Evolutionary conservation across 2,888 invertebrate genomes (phyloP), one percentile per base, ranked within the genome.

Genomic region (Gortyna flavago): DNA sequence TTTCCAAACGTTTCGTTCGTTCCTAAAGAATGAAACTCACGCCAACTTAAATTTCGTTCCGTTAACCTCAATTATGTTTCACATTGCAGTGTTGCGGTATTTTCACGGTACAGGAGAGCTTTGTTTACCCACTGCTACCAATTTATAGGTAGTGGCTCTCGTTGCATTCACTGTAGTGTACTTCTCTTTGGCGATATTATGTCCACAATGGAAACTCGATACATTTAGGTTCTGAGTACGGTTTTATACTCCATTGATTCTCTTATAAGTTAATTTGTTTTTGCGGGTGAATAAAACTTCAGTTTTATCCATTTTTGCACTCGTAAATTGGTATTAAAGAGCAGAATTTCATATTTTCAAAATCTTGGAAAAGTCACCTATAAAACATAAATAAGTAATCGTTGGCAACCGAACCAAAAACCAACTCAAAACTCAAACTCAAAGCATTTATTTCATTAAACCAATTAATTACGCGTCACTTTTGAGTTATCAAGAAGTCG

Each of bases 61-160:
- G 81, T 81, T 85, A 89, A 84, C 90, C 88, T 89, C 89, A 90
- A 92, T 91, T 91, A 89, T 87, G 88, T 89, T 88, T 85, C 85
- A 80, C 87, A 88, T 88, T 88, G 87, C 89, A 85, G 85, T 86
- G 86, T 84, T 86, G 88, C 89, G 81, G 88, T 92, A 89, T 91
- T 89, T 88, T 87, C 85, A 83, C 85, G 85, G 86, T 87, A 90
- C 88, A 90, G 88, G 88, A 87, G 88, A 87, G 85, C 86, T 88
- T 90, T 91, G 88, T 92, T 89, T 86, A 85, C 86, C 83, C 80
- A 81, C 85, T 85, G 81, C 83, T 84, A 79, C 81, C 89, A 91
- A 90, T 91, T 90, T 88, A 89, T 82, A 83, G 83, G 88, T 71
- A 80, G 78, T 87, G 79, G 80, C 85, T 86, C 83, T 83, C 82